These are phyloP conservation scores for Falcaria lacertinaria DNA, from an alignment of 2,888 invertebrate genomes.

Conservation along the genomic window DNA sequence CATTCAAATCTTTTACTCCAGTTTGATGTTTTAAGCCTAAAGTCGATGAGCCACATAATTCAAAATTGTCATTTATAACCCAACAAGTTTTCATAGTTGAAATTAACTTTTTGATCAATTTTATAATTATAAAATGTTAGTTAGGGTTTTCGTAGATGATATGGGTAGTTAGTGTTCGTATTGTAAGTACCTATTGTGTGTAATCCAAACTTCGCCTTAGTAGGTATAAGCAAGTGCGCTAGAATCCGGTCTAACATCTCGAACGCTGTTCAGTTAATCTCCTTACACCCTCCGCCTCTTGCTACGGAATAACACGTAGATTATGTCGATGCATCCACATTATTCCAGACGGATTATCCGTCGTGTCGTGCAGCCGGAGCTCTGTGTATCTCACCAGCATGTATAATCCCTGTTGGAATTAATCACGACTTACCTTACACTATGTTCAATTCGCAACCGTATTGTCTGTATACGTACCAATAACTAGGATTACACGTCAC, in stretches of 20 bases:
- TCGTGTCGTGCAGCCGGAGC: constrained; percentile 38
- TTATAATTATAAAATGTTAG: too few relatives aligned
- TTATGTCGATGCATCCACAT: constrained; percentile 53
- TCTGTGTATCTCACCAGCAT: constrained; percentile 27
- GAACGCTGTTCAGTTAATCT: constrained; percentile 47
- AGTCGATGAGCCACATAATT: too few relatives aligned
- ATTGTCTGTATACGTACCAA: neutral
- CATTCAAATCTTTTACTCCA: too few relatives aligned
- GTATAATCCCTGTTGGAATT: constrained; percentile 41
- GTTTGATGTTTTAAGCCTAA: too few relatives aligned
- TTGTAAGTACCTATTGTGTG: constrained; percentile 16
- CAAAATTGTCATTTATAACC: too few relatives aligned
- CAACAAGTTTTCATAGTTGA: too few relatives aligned
- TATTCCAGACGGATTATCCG: constrained; percentile 52
- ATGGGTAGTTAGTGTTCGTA: neutral
- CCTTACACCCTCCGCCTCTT: constrained; percentile 37
- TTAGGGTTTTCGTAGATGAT: too few relatives aligned
- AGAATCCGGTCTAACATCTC: constrained; percentile 30
- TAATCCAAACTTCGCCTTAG: constrained; percentile 15
- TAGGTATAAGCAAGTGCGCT: constrained; percentile 18
- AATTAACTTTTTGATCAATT: too few relatives aligned
- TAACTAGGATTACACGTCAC: neutral
- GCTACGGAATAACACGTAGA: constrained; percentile 49
- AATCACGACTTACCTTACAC: constrained; percentile 25
- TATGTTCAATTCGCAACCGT: neutral